Percentiles rank a stretch among this genome's conserved stretches.
Evolutionary conservation across 2,888 invertebrate genomes (phyloP).

Genomic region (Eucriotettix oculatus): DNA sequence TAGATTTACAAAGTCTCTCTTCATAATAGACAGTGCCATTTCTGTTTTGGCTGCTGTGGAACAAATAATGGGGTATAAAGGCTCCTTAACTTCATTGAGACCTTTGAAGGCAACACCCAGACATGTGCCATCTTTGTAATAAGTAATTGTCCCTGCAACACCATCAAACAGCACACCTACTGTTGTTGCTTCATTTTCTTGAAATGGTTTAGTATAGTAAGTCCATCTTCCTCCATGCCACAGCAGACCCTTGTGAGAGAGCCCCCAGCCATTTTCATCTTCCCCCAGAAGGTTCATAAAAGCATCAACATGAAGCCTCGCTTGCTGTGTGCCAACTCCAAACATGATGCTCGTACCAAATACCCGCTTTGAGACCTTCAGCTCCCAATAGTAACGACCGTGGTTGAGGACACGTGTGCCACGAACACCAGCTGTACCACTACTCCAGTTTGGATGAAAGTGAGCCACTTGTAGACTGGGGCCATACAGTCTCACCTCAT

Average conservation of each 20-base stretch:
- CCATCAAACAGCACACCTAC: conserved; percentile 52
- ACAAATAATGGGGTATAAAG: conserved; percentile 49
- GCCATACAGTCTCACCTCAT: conserved; percentile 39
- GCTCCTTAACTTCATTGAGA: conserved; percentile 40
- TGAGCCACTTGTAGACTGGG: conserved; percentile 38
- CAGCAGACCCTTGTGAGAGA: conserved; percentile 52
- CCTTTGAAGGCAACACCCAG: conserved; percentile 55
- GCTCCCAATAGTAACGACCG: conserved; percentile 45
- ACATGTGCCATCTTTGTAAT: conserved; percentile 49
- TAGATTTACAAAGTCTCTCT: conserved; percentile 44
- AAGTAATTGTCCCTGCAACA: conserved; percentile 47
- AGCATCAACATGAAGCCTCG: conserved; percentile 44
- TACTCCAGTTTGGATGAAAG: conserved; percentile 62
- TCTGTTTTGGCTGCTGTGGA: conserved; percentile 61
- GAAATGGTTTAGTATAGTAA: conserved; percentile 47
- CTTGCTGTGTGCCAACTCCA: conserved; percentile 41
- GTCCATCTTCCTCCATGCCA: conserved; percentile 49
- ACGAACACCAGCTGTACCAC: conserved; percentile 53
- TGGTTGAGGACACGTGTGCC: conserved; percentile 48
- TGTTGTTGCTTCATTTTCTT: conserved; percentile 14
- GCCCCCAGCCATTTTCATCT: conserved; percentile 50
- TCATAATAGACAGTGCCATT: conserved; percentile 43
- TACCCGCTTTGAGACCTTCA: conserved; percentile 41
- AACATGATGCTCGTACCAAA: conserved; percentile 66
- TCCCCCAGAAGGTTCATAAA: conserved; percentile 57